Evolutionary conservation across 2,888 invertebrate species (phyloP), one percentile per base, ranked within the genome.

Genomic region (Acanthosepion pharaonis): DNA sequence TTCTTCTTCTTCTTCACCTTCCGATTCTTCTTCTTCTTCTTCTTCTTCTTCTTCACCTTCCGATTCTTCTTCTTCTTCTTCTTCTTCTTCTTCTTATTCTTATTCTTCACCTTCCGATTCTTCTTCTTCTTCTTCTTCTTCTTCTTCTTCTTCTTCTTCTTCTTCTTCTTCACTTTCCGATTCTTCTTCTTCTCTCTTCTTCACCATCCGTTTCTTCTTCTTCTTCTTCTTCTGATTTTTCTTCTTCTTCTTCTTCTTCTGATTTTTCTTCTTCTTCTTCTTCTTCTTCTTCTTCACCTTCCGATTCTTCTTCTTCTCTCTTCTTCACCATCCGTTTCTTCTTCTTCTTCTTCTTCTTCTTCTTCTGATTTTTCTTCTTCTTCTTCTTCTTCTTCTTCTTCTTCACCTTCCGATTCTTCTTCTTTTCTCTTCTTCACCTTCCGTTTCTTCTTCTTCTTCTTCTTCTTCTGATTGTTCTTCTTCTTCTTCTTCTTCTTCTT

Each of bases 101-200:
- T 20, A 5, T 23, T 20, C 59, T 5, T 0, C 5, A 0, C 8
- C 5, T 3, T 0, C 5, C 1, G 0, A 1, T 59, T 59, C 59
- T 59, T 25, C 23, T 18, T 18, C 23, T 59, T 1, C 3, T 59
- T 59, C 18, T 6, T 59, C 25, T 23, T 59, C 59, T 59, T 59
- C 59, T 15, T 23, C 20, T 59, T 23, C 23, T 59, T 59, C 6
- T 18, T 23, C 59, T 59, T 23, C 18, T 59, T 23, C 59, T 42
- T 42, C 42, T 42, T 42, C 42, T 42, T 42, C 42, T 42, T 42
- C 42, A 3, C 3, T 2, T 42, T 42, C 42, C 42, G 42, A 42
- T 3, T 42, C 42, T 42, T 42, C 42, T 42, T 42, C 42, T 42
- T 42, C 42, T 42, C 2, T 42, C 42, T 42, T 42, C 42, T 42